phyloP scores from a whole-genome alignment of 2,888 invertebrate species.

The Cynaeus angustus region DNA sequence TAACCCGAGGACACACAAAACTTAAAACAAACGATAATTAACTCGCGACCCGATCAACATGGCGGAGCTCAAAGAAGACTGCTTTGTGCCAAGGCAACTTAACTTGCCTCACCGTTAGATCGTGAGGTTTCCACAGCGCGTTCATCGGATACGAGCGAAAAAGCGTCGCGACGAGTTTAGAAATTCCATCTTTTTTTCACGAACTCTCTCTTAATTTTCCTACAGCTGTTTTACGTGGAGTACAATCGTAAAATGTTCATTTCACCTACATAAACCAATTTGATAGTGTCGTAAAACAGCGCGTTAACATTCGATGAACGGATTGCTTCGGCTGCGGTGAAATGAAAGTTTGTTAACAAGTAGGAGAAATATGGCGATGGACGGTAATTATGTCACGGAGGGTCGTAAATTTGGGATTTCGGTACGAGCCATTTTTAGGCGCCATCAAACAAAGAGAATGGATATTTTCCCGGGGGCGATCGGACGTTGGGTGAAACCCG shows the following conservation, averaged over 20 bases:
- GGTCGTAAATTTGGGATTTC: conserved; percentile 25
- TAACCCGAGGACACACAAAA: conserved; percentile 9
- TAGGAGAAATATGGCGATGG: conserved; percentile 45
- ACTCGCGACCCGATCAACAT: conserved; percentile 57
- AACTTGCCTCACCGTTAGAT: conserved; percentile 58
- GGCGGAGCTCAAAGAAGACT: conserved; percentile 58
- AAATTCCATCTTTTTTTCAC: not conserved
- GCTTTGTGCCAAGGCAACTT: conserved; percentile 58
- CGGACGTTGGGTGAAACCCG: conserved; percentile 15
- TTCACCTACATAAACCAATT: not conserved
- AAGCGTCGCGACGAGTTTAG: not conserved
- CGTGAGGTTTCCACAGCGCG: conserved; percentile 52
- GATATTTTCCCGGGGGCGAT: not conserved
- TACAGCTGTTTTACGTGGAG: not conserved
- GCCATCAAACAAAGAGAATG: not conserved
- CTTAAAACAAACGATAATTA: not conserved
- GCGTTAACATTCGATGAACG: conserved; percentile 39
- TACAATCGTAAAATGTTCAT: not conserved
- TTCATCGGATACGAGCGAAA: conserved; percentile 40
- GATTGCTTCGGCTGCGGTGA: conserved; percentile 27
- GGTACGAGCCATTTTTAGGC: not conserved
- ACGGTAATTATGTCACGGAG: conserved; percentile 35
- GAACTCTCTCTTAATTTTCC: not conserved
- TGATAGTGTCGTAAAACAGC: not conserved
- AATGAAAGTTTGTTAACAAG: conserved; percentile 48